Percentiles rank a stretch among this genome's conserved stretches.
Conservation (phyloP, 2,797 vertebrate species). For the Sebastes vulpes region DNA sequence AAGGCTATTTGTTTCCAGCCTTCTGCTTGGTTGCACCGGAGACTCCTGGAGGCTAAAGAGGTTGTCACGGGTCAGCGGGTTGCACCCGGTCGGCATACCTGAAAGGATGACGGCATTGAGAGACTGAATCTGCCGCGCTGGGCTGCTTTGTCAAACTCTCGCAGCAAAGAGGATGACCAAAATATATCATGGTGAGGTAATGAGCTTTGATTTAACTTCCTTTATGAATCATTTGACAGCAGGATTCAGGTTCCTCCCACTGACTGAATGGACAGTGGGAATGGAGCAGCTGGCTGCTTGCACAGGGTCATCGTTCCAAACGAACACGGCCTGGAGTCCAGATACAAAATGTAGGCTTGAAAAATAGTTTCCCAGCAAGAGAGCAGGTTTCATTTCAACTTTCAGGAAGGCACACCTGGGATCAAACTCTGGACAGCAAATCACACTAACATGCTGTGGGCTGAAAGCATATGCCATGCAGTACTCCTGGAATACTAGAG, state of each 20-base stretch:
- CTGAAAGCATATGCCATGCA: rapidly evolving
- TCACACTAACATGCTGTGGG: too few relatives aligned
- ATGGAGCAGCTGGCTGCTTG: not conserved
- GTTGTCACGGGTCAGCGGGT: constrained; percentile 52
- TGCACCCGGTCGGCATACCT: constrained; percentile 31
- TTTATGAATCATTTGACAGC: not conserved
- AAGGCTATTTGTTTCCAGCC: constrained; percentile 61
- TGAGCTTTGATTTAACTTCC: not conserved
- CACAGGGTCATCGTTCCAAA: not conserved
- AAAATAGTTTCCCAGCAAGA: not conserved
- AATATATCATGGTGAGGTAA: not conserved
- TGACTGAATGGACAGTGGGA: not conserved
- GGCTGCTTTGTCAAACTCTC: not conserved
- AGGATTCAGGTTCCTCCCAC: not conserved
- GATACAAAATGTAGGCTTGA: not conserved
- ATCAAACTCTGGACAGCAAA: not conserved
- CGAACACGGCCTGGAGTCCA: not conserved
- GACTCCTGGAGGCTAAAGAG: constrained; percentile 60
- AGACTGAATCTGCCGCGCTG: not conserved
- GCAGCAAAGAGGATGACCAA: not conserved
- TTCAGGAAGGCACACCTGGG: not conserved
- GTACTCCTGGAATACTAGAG: too few relatives aligned
- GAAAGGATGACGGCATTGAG: constrained; percentile 11
- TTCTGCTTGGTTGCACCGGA: constrained; percentile 62
- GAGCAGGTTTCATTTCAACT: not conserved